A percentile compares a stretch with the other conserved stretches of the same genome.
phyloP scores from a whole-genome alignment of 1,140 invertebrate genomes.

The Battus philenor region DNA sequence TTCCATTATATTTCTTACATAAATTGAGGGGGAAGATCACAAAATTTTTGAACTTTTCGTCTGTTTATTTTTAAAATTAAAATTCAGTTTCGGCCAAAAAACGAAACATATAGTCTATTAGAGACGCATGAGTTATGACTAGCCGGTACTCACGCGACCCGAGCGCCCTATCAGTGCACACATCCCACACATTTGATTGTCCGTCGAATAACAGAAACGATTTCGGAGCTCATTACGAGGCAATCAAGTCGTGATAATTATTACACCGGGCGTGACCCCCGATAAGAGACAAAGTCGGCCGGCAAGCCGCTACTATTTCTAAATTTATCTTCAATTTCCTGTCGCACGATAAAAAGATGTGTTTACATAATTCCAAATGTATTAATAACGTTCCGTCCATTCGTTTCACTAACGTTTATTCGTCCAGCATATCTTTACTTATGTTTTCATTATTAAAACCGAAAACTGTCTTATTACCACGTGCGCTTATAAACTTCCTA shows the following conservation, averaged over 20 bases:
- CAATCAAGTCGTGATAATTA: slow-evolving; percentile 39
- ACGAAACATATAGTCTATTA: too few species aligned
- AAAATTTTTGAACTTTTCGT: too few species aligned
- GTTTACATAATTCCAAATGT: slow-evolving; percentile 35
- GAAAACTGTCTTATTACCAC: neutral
- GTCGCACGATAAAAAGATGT: slow-evolving; percentile 37
- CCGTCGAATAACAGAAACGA: slow-evolving; percentile 1
- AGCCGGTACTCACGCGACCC: too few species aligned
- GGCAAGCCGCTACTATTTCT: slow-evolving; percentile 28
- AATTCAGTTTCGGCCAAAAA: too few species aligned
- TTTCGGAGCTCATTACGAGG: slow-evolving; percentile 32
- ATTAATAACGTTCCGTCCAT: slow-evolving; percentile 31
- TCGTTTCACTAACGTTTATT: slow-evolving; percentile 3
- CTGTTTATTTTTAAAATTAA: too few species aligned
- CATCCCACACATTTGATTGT: neutral
- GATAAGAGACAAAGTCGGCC: slow-evolving; percentile 52
- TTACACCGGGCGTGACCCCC: slow-evolving; percentile 35
- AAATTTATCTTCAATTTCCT: slow-evolving; percentile 49
- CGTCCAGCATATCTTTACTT: too few species aligned
- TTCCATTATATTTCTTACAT: too few species aligned
- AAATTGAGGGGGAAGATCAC: too few species aligned
- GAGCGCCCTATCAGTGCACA: neutral
- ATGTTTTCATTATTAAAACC: too few species aligned
- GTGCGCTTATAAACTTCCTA: neutral
- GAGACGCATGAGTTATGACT: too few species aligned